Percentiles rank a stretch among this genome's conserved stretches.
Conservation (phyloP, 2,113 vertebrate species). For the Hoplias malabaricus region DNA sequence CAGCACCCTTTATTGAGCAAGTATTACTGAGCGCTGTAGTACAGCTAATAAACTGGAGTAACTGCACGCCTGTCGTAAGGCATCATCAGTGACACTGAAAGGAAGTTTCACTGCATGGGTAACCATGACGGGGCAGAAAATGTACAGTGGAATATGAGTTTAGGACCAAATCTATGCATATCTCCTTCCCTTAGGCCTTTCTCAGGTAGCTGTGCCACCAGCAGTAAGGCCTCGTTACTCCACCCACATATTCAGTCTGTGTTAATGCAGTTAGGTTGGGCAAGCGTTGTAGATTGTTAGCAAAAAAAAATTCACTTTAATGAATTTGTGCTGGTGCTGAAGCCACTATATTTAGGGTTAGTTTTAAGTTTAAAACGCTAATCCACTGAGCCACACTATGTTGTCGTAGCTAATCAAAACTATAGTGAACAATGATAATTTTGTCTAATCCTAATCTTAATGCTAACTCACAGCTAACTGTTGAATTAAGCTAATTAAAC, state of each 20-base stretch:
- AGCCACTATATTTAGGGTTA: too few species aligned
- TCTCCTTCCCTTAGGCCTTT: not conserved
- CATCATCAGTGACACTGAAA: slow-evolving; percentile 19
- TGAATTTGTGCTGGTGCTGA: too few species aligned
- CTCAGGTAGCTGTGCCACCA: not conserved
- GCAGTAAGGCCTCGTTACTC: not conserved
- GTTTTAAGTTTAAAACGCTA: too few species aligned
- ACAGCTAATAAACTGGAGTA: slow-evolving; percentile 17
- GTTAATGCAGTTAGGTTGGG: not conserved
- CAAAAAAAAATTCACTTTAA: not conserved
- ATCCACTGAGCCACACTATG: too few species aligned
- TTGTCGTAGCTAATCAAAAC: too few species aligned
- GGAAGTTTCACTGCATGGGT: not conserved
- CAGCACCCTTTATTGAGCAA: slow-evolving; percentile 38
- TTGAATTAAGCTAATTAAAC: too few species aligned
- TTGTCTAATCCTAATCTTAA: too few species aligned
- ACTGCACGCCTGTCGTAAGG: slow-evolving; percentile 4
- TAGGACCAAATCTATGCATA: too few species aligned
- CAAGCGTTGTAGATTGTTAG: not conserved
- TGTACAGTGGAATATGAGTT: not conserved
- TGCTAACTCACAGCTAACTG: too few species aligned
- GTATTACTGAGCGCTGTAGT: slow-evolving; percentile 23
- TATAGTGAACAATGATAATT: too few species aligned
- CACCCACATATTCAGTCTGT: not conserved
- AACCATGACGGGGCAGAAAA: slow-evolving; percentile 21